Base-by-base conservation (phyloP, 2,888 invertebrate species). In the Phengaris arion region DNA sequence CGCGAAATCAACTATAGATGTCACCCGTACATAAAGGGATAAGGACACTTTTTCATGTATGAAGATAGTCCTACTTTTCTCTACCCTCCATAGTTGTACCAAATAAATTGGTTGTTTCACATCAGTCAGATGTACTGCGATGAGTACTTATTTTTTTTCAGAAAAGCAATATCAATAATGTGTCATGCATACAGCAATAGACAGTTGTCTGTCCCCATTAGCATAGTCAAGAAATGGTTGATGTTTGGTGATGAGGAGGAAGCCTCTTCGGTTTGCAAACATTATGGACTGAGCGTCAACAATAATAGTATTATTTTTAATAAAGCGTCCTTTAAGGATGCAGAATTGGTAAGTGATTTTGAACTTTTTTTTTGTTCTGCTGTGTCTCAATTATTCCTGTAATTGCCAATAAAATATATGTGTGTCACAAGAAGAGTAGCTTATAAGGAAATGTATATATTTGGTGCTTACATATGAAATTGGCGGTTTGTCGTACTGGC, bases 171-270 rank as follows among this genome's bases (percentile, higher is more conserved):
- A 6, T 82, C 86, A 82, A 91, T 94, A 1, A 91, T 96, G 93
- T 93, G 94, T 77, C 82, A 85, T 13, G 95, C 94, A 2, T 96
- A 95, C 85, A 94, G 91, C 84, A 95, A 93, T 81, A 94, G 94
- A 84, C 91, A 88, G 57, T 85, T 94, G 13, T 85, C 86, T 0
- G 94, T 94, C 80, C 95, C 95, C 0, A 81, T 88, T 48, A 76
- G 80, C 0, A 85, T 87, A 76, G 80, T 96, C 15, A 85, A 89
- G 77, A 81, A 87, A 6, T 87, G 94, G 84, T 84, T 96, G 51
- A 81, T 92, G 1, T 95, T 94, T 81, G 84, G 87, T 74, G 87
- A 86, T 74, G 84, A 83, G 22, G 82, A 83, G 2, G 92, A 93
- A 64, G 83, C 94, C 1, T 80, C 82, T 1, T 81, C 83, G 0